A percentile compares a stretch with the other conserved stretches of the same genome.
Conservation (phyloP, 1,140 invertebrate genomes). For the Bombus sylvicola region DNA sequence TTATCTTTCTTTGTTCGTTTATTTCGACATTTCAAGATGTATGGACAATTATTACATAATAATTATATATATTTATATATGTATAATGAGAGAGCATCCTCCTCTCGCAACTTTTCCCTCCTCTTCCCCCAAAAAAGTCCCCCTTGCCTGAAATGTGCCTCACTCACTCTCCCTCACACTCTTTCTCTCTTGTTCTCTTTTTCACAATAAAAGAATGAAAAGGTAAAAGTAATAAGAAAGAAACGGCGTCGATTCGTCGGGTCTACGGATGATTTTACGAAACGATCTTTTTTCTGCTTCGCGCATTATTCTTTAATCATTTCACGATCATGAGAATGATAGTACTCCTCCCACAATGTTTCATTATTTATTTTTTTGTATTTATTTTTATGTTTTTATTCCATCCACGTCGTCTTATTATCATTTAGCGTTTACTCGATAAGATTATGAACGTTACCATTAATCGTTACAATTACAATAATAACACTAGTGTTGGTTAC, state of each 20-base stretch:
- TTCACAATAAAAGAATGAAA: conserved; percentile 46
- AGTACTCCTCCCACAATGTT: conserved; percentile 46
- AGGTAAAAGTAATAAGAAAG: conserved; percentile 45
- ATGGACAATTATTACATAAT: conserved; percentile 83
- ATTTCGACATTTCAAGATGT: conserved; percentile 82
- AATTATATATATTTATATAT: conserved; percentile 82
- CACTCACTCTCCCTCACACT: conserved; percentile 50
- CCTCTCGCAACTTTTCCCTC: conserved; percentile 57
- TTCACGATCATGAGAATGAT: conserved; percentile 53
- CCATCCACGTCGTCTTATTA: conserved; percentile 50
- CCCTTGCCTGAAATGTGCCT: neutral
- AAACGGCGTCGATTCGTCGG: conserved; percentile 45
- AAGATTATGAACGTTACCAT: conserved; percentile 80
- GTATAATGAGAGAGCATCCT: conserved; percentile 73
- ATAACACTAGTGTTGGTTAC: conserved; percentile 80
- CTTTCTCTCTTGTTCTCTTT: conserved; percentile 15
- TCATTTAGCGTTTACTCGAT: conserved; percentile 75
- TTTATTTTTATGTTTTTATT: conserved; percentile 45
- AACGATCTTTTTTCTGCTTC: conserved; percentile 73
- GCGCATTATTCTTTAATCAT: conserved; percentile 76
- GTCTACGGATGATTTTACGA: conserved; percentile 78
- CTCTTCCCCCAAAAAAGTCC: neutral
- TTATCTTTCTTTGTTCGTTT: conserved; percentile 78
- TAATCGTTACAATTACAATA: conserved; percentile 82
- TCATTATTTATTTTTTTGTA: conserved; percentile 11